phyloP scores from a whole-genome alignment of 2,113 vertebrate genomes.

The Indicator maculatus region DNA sequence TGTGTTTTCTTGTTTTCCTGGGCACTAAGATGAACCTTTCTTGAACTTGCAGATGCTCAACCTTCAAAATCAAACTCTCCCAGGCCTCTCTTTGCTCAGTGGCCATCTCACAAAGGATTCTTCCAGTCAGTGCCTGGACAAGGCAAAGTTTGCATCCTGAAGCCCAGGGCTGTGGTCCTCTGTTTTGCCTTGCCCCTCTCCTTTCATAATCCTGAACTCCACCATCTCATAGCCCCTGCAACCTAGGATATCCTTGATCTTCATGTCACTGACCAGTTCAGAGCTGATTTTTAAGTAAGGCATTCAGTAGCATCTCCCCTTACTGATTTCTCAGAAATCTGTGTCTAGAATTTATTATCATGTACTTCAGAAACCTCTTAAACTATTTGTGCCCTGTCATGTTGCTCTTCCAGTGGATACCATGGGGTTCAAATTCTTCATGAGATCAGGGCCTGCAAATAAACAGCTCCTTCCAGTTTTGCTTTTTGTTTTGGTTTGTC shows the following conservation, averaged over 20 bases:
- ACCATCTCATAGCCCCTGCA: not conserved
- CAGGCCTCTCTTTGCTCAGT: not conserved
- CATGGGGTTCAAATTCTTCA: not conserved
- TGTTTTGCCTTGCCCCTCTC: not conserved
- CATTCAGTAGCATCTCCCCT: not conserved
- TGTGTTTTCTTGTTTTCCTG: not conserved
- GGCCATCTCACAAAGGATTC: not conserved
- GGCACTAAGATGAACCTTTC: rapidly evolving
- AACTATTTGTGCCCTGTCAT: not conserved
- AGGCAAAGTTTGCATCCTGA: not conserved
- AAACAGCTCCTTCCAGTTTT: not conserved
- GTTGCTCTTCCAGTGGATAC: not conserved
- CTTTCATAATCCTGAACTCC: not conserved
- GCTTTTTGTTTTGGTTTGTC: too few species aligned
- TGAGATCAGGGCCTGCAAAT: not conserved
- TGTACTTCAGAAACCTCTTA: not conserved
- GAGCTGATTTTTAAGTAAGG: not conserved
- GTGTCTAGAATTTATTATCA: not conserved
- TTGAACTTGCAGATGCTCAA: not conserved
- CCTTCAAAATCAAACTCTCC: not conserved
- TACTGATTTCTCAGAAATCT: not conserved
- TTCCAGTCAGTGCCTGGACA: not conserved
- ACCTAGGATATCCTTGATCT: not conserved
- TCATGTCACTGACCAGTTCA: not conserved
- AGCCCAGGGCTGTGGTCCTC: not conserved